Conservation (phyloP, 2,797 vertebrate species). For the Microhierax caerulescens region DNA sequence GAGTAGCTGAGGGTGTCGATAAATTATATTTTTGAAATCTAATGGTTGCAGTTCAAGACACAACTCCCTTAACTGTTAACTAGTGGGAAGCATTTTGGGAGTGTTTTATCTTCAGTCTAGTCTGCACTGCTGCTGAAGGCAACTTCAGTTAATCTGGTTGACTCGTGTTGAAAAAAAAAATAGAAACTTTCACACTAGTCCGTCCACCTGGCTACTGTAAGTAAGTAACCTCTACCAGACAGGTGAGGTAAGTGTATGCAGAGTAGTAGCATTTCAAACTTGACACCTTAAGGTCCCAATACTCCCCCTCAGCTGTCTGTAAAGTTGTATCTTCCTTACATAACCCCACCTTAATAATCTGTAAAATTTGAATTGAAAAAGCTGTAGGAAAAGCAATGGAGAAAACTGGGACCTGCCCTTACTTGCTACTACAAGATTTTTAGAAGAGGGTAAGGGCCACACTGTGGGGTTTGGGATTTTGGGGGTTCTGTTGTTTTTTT, state of each 20-base stretch:
- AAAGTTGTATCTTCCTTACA: neutral
- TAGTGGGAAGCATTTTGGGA: neutral
- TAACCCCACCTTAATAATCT: neutral
- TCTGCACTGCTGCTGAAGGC: neutral
- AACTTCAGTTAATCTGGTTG: neutral
- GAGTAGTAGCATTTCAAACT: neutral
- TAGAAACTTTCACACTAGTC: neutral
- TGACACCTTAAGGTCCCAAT: neutral
- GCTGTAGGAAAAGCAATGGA: neutral
- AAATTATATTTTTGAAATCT: neutral
- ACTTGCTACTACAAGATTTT: neutral
- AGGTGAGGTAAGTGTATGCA: neutral
- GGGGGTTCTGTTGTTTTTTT: neutral
- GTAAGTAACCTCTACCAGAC: neutral
- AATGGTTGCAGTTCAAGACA: neutral
- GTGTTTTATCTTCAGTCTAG: neutral
- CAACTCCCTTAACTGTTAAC: neutral
- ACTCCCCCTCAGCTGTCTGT: neutral
- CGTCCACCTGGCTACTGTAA: neutral
- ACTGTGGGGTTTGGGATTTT: neutral
- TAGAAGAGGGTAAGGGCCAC: neutral
- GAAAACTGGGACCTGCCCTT: neutral
- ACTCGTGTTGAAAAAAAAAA: neutral
- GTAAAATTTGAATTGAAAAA: neutral
- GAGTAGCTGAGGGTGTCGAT: neutral